Evolutionary conservation across 2,888 invertebrate species (phyloP).

Genomic region (Hemaris fuciformis): DNA sequence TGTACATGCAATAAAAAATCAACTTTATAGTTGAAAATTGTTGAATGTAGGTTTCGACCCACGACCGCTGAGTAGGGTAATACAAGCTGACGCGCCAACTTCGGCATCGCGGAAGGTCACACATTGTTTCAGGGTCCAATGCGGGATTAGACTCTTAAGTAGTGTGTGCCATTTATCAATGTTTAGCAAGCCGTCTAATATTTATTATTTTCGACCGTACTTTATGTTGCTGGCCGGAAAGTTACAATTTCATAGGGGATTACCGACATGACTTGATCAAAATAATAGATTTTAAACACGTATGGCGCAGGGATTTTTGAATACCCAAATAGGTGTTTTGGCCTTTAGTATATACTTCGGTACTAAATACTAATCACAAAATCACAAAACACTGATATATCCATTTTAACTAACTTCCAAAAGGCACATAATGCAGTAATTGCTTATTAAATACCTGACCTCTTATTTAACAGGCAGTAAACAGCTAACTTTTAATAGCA

Average conservation of each 20-base stretch:
- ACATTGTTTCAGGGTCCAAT: constrained; percentile 33
- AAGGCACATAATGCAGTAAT: too few species aligned
- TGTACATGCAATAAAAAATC: not conserved
- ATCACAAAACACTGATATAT: too few species aligned
- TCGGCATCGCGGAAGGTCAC: constrained; percentile 31
- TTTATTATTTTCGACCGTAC: constrained; percentile 12
- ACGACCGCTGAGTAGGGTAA: constrained; percentile 25
- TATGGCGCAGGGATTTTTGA: not conserved
- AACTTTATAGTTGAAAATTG: constrained; percentile 19
- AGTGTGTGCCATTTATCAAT: constrained; percentile 25
- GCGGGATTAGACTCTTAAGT: constrained; percentile 40
- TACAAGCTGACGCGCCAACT: constrained; percentile 41
- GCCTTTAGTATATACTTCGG: too few species aligned
- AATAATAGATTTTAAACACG: not conserved
- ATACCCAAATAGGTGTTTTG: too few species aligned
- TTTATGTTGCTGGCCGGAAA: not conserved
- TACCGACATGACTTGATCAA: not conserved
- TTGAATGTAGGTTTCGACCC: constrained; percentile 27
- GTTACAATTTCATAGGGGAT: not conserved
- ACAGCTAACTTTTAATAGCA: too few species aligned
- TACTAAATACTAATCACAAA: too few species aligned
- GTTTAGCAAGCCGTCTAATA: constrained; percentile 1
- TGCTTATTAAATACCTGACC: too few species aligned
- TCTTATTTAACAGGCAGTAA: too few species aligned
- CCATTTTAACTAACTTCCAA: too few species aligned